A percentile compares a stretch with the other conserved stretches of the same genome.
These are phyloP conservation scores for Heliothis peltigera DNA, from an alignment of 2,888 invertebrate genomes.

Conservation along the genomic window DNA sequence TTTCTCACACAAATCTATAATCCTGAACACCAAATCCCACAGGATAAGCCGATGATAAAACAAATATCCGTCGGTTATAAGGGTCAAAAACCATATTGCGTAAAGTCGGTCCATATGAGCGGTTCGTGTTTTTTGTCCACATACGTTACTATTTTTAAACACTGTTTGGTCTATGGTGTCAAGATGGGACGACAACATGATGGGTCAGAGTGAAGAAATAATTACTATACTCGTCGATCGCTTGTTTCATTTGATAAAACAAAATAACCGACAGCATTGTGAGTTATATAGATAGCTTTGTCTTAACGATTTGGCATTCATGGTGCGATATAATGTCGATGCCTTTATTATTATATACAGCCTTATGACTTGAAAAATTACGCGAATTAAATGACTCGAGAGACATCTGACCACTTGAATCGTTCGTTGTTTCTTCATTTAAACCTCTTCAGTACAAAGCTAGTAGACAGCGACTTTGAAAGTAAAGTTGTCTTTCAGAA, in stretches of 20 bases:
- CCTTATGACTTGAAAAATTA: no score
- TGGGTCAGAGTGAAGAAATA: slow-evolving; percentile 43
- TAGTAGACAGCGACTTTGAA: no score
- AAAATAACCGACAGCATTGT: no score
- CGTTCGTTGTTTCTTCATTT: no score
- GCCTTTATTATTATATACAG: no score
- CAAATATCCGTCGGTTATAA: slow-evolving; percentile 86
- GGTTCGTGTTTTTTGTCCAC: slow-evolving; percentile 83
- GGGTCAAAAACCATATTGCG: slow-evolving; percentile 89
- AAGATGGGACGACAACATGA: slow-evolving; percentile 46
- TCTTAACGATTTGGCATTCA: no score
- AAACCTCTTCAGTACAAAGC: no score
- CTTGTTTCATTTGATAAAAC: neutral
- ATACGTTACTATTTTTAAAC: slow-evolving; percentile 82
- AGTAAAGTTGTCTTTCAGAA: no score
- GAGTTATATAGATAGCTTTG: no score
- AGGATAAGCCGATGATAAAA: slow-evolving; percentile 84
- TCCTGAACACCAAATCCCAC: slow-evolving; percentile 75
- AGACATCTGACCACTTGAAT: no score
- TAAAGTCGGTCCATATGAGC: slow-evolving; percentile 85
- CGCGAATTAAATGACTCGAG: no score
- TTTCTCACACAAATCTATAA: slow-evolving; percentile 38
- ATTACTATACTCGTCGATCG: slow-evolving; percentile 11
- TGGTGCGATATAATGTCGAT: no score
- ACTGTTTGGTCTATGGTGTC: slow-evolving; percentile 72